Conservation (phyloP, 2,888 invertebrate species). For the Volucella inanis region DNA sequence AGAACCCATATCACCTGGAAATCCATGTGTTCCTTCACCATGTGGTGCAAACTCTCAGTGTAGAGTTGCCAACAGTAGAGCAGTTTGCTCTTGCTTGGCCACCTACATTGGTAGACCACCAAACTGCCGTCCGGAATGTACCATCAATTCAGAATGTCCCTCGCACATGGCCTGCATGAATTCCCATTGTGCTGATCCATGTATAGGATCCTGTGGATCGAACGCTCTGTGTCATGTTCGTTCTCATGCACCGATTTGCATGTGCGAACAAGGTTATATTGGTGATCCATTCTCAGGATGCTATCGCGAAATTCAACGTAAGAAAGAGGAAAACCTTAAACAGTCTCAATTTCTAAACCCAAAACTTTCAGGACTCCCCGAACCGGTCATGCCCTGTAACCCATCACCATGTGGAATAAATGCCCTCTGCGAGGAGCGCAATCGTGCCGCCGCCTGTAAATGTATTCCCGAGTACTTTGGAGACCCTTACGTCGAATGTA, state of each 20-base stretch:
- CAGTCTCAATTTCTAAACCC: neutral
- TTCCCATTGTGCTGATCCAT: slow-evolving; percentile 85
- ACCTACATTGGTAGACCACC: slow-evolving; percentile 86
- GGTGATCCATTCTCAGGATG: slow-evolving; percentile 87
- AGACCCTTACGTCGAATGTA: slow-evolving; percentile 87
- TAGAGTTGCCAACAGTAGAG: slow-evolving; percentile 83
- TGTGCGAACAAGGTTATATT: slow-evolving; percentile 84
- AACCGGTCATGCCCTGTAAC: slow-evolving; percentile 85
- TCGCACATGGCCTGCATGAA: slow-evolving; percentile 84
- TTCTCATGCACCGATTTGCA: slow-evolving; percentile 84
- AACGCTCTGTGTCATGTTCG: slow-evolving; percentile 86
- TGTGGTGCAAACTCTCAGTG: slow-evolving; percentile 87
- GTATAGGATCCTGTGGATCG: slow-evolving; percentile 87
- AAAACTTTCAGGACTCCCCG: slow-evolving; percentile 82
- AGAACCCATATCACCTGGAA: slow-evolving; percentile 80
- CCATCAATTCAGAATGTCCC: slow-evolving; percentile 84
- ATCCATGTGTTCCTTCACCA: slow-evolving; percentile 86
- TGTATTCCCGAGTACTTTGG: slow-evolving; percentile 87
- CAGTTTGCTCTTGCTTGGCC: slow-evolving; percentile 86
- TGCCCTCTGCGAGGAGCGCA: slow-evolving; percentile 86
- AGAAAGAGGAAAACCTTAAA: slow-evolving; percentile 76
- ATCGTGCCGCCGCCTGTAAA: slow-evolving; percentile 86
- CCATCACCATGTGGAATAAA: slow-evolving; percentile 88
- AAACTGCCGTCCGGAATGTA: slow-evolving; percentile 87
- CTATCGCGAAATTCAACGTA: slow-evolving; percentile 83